These are phyloP conservation scores for Octodon degus DNA, from an alignment of 2,113 vertebrate species.

Conservation along the genomic window DNA sequence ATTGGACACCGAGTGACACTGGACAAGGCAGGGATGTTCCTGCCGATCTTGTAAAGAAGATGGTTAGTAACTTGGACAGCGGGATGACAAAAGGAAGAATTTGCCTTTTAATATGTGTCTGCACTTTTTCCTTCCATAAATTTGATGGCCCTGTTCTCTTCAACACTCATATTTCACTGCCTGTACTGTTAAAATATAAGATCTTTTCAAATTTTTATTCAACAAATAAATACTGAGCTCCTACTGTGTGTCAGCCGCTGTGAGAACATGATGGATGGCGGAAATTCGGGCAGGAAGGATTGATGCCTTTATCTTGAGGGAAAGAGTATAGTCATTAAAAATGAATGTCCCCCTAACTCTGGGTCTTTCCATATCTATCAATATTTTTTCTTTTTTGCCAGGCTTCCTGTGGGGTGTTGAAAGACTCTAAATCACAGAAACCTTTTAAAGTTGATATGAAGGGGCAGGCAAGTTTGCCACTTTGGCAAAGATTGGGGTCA, in stretches of 20 bases:
- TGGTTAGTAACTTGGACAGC: not conserved
- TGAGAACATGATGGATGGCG: not conserved
- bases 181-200: not conserved
- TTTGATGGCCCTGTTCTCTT: not conserved
- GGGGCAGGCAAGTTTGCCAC: not conserved
- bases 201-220: slow-evolving; percentile 39
- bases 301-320: not conserved
- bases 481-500: not conserved
- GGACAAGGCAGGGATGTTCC: not conserved
- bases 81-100: not conserved
- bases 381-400: not conserved
- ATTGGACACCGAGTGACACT: not conserved
- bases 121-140: not conserved
- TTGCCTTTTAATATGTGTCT: not conserved
- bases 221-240: slow-evolving; percentile 10
- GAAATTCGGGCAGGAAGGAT: not conserved
- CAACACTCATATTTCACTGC: slow-evolving; percentile 4
- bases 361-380: not conserved
- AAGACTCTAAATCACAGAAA: slow-evolving; percentile 12
- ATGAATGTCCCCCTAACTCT: not conserved
- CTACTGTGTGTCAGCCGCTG: slow-evolving; percentile 48
- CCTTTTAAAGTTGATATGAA: not conserved
- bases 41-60: not conserved
- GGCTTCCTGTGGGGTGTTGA: not conserved
- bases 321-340: not conserved